Percentiles rank a stretch among this genome's conserved stretches.
These are phyloP conservation scores for Hydropsyche betteni DNA, from an alignment of 2,888 invertebrate species.

Conservation along the genomic window DNA sequence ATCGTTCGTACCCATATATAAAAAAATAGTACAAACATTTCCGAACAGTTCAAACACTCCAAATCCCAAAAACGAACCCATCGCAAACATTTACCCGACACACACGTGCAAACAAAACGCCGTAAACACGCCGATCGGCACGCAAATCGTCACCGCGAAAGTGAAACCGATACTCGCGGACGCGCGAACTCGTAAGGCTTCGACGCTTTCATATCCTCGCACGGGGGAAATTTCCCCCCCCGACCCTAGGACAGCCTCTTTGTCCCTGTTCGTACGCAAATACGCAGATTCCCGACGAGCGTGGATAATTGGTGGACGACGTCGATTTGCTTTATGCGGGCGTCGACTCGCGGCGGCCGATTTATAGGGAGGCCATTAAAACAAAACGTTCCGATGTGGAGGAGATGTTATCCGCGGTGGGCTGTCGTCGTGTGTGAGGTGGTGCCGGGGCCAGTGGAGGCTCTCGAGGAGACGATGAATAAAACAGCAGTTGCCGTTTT, in stretches of 20 bases:
- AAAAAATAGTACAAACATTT: too few relatives aligned
- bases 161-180: constrained; percentile 16
- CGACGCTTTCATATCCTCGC: background rate
- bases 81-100: too few relatives aligned
- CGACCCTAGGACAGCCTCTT: too few relatives aligned
- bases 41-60: too few relatives aligned
- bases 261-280: too few relatives aligned
- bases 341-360: background rate
- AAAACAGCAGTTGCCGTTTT: constrained; percentile 4
- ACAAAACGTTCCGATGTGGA: constrained; percentile 21
- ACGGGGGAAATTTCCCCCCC: too few relatives aligned
- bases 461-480: constrained; percentile 3
- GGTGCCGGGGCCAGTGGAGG: background rate
- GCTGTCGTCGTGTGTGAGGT: constrained; percentile 14
- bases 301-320: constrained; percentile 17
- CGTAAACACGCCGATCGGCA: too few relatives aligned
- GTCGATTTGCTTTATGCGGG: constrained; percentile 15
- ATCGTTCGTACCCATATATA: too few relatives aligned
- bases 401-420: constrained; percentile 18
- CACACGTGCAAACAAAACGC: too few relatives aligned
- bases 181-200: constrained; percentile 15
- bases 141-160: constrained; percentile 14
- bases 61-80: too few relatives aligned
- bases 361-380: constrained; percentile 29
- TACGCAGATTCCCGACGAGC: background rate